phyloP scores from a whole-genome alignment of 2,888 invertebrate genomes.

The Drosophila rubida region DNA sequence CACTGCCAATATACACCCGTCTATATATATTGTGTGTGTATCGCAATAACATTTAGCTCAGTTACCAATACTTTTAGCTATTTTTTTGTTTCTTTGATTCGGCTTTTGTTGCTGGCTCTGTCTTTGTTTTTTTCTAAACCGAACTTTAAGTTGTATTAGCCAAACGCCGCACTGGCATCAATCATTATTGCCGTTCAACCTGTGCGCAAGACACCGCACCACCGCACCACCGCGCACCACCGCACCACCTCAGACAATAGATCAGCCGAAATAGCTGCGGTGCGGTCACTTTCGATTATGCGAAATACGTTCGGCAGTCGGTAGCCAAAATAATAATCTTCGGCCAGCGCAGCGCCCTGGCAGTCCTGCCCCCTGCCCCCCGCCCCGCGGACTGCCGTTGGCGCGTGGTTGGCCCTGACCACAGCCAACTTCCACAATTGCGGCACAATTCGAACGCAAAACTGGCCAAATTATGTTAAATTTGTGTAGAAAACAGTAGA shows the following conservation, averaged over 20 bases:
- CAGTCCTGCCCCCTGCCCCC: neutral
- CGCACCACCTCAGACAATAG: conserved; percentile 54
- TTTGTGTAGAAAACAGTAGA: conserved; percentile 82
- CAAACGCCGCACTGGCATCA: conserved; percentile 72
- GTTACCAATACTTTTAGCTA: conserved; percentile 21
- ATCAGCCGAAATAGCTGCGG: conserved; percentile 71
- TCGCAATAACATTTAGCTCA: conserved; percentile 27
- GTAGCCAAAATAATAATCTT: conserved; percentile 79
- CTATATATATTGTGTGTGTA: conserved; percentile 15
- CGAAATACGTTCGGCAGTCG: conserved; percentile 75
- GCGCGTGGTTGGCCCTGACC: conserved; percentile 75
- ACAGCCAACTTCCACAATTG: conserved; percentile 80
- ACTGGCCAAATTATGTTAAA: conserved; percentile 81
- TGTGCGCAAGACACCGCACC: conserved; percentile 54
- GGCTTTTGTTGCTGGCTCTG: conserved; percentile 53
- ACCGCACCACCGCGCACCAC: too few species aligned
- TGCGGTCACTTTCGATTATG: conserved; percentile 80
- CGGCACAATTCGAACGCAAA: conserved; percentile 80
- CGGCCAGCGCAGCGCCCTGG: conserved; percentile 27
- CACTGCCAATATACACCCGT: conserved; percentile 55
- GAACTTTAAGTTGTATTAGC: conserved; percentile 76
- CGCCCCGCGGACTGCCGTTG: conserved; percentile 16
- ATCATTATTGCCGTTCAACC: conserved; percentile 70
- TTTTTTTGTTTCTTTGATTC: conserved; percentile 14
- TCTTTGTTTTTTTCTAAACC: conserved; percentile 57